Base-by-base conservation (phyloP, 2,888 invertebrate genomes). In the Bellardia pandia region DNA sequence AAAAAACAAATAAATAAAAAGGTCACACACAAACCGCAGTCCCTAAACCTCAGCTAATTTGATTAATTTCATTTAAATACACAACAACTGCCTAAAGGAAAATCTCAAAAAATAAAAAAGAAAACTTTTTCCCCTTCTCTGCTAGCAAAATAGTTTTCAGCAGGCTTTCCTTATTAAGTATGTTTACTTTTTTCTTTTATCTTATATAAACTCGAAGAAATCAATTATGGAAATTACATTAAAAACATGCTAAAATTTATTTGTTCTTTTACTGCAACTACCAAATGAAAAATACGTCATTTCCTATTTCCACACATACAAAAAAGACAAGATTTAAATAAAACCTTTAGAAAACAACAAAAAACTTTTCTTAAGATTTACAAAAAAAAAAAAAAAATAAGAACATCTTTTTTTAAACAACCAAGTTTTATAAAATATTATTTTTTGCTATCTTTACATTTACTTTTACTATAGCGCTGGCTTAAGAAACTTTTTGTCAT, bases 181-280 rank as follows among this genome's bases (percentile, higher is more conserved):
- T 37, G 37, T 6, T 37, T 37, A 7, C 23, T 37, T 40, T 66
- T 62, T 68, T 75, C 2, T 74, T 69, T 56, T 2, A 60, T 14
- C 6, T 8, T n/a, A 48, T 64, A 62, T 56, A 72, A 77, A 40
- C 62, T 68, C 66, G 60, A 23, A 33, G 53, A 53, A 85, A 81
- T 87, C 87, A 85, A 85, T 87, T 87, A 87, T 87, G 87, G 77
- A 87, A 85, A 87, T 87, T 85, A 81, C 74, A 87, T 87, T 84
- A 42, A 68, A 74, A 78, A 78, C 16, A 48, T 60, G 56, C 48
- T 74, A 23, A 68, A 78, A 72, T 72, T 66, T 78, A 66, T 72
- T 66, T 69, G 16, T 60, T 69, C 56, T 56, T 13, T 64, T 60
- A 68, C 74, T 68, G 58, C 79, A 85, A 74, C 79, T 79, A 74